A percentile compares a stretch with the other conserved stretches of the same genome.
Conservation (phyloP, 1,140 invertebrate genomes). For the Oppia nitens region DNA sequence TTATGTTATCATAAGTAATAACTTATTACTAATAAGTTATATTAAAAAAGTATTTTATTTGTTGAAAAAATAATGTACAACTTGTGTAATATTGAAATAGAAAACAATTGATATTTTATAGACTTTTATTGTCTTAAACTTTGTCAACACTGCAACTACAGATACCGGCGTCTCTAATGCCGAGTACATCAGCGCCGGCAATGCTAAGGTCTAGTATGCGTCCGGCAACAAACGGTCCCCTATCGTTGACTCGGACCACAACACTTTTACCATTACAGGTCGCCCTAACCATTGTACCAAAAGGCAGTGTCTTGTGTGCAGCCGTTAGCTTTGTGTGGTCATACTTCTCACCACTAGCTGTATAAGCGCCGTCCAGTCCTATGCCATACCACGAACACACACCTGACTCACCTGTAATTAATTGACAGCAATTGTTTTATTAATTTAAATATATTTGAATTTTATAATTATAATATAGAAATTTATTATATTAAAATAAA, state of each 20-base stretch:
- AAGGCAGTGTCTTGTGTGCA: slow-evolving; percentile 11
- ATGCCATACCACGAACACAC: slow-evolving; percentile 4
- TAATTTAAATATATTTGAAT: neutral
- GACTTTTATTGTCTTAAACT: neutral
- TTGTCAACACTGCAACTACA: neutral
- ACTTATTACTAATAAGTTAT: too few relatives aligned
- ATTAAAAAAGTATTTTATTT: too few relatives aligned
- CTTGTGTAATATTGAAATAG: neutral
- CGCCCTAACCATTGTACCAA: slow-evolving; percentile 1
- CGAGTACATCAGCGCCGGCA: neutral
- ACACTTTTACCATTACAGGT: neutral
- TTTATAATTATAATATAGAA: too few relatives aligned
- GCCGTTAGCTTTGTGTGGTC: neutral
- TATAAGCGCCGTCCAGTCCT: neutral
- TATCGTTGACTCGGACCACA: slow-evolving; percentile 10
- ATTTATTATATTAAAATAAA: too few relatives aligned
- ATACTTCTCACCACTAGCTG: slow-evolving; percentile 7
- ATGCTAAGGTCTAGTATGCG: slow-evolving; percentile 2
- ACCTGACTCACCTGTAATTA: neutral
- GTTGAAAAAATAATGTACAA: neutral
- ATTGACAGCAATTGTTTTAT: neutral
- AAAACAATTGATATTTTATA: neutral
- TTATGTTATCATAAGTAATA: too few relatives aligned
- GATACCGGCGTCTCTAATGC: neutral
- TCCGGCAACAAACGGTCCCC: slow-evolving; percentile 6